Percentiles rank a stretch among this genome's conserved stretches.
phyloP scores from a whole-genome alignment of 2,113 vertebrate species.

The Piprites chloris region DNA sequence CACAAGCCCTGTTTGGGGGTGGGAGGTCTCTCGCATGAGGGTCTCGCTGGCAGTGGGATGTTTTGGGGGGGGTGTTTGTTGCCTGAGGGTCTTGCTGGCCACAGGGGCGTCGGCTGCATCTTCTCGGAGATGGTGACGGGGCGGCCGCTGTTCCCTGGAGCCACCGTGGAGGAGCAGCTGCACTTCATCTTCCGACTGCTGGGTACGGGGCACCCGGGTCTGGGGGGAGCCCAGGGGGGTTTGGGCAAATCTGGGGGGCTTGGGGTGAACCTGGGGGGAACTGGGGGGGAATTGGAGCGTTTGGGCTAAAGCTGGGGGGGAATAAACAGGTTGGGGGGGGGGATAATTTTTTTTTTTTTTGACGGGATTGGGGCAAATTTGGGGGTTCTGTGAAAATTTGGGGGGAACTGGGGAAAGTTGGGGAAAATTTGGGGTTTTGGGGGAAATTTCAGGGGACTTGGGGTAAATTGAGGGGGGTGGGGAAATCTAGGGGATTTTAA shows the following conservation, averaged over 20 bases:
- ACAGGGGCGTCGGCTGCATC: not conserved
- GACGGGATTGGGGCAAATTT: not conserved
- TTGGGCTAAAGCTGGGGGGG: not conserved
- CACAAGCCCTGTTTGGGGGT: no score
- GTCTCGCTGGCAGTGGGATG: not conserved
- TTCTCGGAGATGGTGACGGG: not conserved
- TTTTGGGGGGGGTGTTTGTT: not conserved
- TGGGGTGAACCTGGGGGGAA: not conserved
- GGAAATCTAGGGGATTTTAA: no score
- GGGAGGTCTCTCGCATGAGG: not conserved
- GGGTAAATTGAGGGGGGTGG: no score
- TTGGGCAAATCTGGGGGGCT: not conserved
- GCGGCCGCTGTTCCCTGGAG: not conserved
- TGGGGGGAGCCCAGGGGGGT: not conserved
- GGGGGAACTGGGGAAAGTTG: not conserved
- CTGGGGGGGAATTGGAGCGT: not conserved
- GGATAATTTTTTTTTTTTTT: not conserved
- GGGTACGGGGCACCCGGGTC: not conserved
- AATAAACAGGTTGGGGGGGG: no score
- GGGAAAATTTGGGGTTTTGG: no score
- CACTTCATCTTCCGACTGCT: not conserved
- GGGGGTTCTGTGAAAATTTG: not conserved
- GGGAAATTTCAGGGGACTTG: not conserved
- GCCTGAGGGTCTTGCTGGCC: not conserved
- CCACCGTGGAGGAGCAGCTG: not conserved